phyloP scores from a whole-genome alignment of 2,888 invertebrate genomes.

The Caenorhabditis sp. region DNA sequence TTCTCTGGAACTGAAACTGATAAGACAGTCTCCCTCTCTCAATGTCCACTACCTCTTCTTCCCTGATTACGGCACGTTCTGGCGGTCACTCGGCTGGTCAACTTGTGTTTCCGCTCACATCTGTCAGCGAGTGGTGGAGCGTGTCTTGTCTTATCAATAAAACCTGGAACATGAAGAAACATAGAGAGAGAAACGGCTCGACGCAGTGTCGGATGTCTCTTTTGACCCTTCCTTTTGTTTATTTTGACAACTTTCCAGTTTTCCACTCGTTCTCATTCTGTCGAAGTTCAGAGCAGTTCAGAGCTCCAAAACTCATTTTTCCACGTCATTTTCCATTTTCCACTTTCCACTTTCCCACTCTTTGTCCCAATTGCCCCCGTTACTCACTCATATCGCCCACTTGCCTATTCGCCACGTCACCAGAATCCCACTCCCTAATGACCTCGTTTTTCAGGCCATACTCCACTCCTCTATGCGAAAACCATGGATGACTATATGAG shows the following conservation, averaged over 20 bases:
- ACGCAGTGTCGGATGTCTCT: neutral
- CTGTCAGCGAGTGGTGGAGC: neutral
- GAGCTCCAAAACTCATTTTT: neutral
- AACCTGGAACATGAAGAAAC: constrained; percentile 42
- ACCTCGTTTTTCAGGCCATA: constrained; percentile 18
- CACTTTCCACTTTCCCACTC: neutral
- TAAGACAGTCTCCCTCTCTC: neutral
- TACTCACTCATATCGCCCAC: neutral
- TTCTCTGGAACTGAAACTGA: constrained; percentile 16
- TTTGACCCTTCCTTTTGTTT: neutral
- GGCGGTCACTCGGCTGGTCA: constrained; percentile 36
- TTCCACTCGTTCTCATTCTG: neutral
- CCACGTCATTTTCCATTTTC: constrained; percentile 2
- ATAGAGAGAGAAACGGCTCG: constrained; percentile 17
- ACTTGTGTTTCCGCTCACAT: constrained; percentile 23
- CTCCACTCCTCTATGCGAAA: constrained; percentile 60
- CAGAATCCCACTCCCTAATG: neutral
- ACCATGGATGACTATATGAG: constrained; percentile 66
- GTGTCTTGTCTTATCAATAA: constrained; percentile 35
- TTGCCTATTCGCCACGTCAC: neutral
- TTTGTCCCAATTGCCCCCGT: neutral
- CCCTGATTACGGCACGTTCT: constrained; percentile 56
- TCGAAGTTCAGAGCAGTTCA: too few relatives aligned
- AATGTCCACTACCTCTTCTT: neutral
- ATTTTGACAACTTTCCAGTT: neutral